These are phyloP conservation scores for Bathybates hornii DNA, from an alignment of 2,113 vertebrate species.

Conservation along the genomic window DNA sequence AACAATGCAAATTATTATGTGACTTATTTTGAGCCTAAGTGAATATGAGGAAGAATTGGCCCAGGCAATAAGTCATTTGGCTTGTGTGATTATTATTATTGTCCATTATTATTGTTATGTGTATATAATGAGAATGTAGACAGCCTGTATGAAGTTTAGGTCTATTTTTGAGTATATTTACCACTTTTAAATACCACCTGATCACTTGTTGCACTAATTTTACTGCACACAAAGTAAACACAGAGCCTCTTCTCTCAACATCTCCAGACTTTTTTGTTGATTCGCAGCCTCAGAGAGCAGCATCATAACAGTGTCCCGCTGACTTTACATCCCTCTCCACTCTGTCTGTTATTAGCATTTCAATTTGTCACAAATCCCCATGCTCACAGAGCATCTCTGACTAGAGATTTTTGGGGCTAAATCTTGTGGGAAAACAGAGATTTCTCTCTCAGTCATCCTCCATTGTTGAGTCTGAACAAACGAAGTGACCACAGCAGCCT, in stretches of 20 bases:
- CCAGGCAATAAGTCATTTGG: background rate
- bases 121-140: background rate
- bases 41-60: background rate
- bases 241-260: background rate
- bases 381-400: constrained; percentile 23
- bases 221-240: background rate
- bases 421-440: constrained; percentile 68
- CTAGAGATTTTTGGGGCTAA: constrained; percentile 43
- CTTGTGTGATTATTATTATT: background rate
- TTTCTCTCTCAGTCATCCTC: constrained; percentile 58
- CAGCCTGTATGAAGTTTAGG: background rate
- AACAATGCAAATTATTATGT: background rate
- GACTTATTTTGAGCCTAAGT: background rate
- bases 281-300: background rate
- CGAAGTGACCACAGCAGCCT: constrained; percentile 65
- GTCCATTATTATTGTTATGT: background rate
- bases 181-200: background rate
- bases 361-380: constrained; percentile 51
- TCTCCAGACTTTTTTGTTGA: background rate
- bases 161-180: background rate
- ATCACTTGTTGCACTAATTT: background rate
- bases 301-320: constrained; percentile 15
- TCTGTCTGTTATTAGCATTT: constrained; percentile 47
- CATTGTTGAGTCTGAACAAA: constrained; percentile 70
- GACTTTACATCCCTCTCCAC: constrained; percentile 4